Base-by-base conservation (phyloP, 2,797 vertebrate species). In the Gambelia wislizenii region DNA sequence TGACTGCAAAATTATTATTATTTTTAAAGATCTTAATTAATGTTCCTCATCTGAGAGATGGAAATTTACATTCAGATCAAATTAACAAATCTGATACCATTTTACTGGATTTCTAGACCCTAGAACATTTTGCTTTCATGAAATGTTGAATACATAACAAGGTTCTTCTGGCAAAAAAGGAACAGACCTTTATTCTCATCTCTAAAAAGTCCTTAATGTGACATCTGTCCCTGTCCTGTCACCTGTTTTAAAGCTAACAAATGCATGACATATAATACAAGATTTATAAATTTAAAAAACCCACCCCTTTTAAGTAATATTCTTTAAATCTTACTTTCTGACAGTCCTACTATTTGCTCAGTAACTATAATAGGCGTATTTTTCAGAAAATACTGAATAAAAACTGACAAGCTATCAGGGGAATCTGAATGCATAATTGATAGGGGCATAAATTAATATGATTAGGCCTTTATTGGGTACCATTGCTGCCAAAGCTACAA, bases 341-440 rank as follows among this genome's bases (percentile, higher is more conserved):
- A 97, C 95, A 97, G 94, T 95, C 94, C 93, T 90, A 94, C 97
- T 96, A 97, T 97, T 97, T 97, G 97, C 97, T 96, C 95, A 94
- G 96, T 97, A 97, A 97, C 97, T 94, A 91, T 97, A 97, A 97
- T 96, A 96, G 97, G 97, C 95, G 91, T 97, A 97, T 98, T 98
- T 98, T 98, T 97, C 86, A 95, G 97, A 97, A 97, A 98, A 97
- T 95, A 97, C 96, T 97, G 98, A 98, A 98, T 98, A 98, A 97
- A 98, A 97, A 97, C 97, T 98, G 98, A 98, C 98, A 98, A 97
- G 97, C 96, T 98, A 98, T 98, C 98, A 96, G 95, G 96, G 95
- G 96, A 98, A 97, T 98, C 96, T 98, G 97, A 98, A 98, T 99
- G 98, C 97, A 98, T 98, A 98, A 98, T 98, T 98, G 98, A 98